These are phyloP conservation scores for Dromiciops gliroides DNA, from an alignment of 2,113 vertebrate genomes.

Conservation along the genomic window DNA sequence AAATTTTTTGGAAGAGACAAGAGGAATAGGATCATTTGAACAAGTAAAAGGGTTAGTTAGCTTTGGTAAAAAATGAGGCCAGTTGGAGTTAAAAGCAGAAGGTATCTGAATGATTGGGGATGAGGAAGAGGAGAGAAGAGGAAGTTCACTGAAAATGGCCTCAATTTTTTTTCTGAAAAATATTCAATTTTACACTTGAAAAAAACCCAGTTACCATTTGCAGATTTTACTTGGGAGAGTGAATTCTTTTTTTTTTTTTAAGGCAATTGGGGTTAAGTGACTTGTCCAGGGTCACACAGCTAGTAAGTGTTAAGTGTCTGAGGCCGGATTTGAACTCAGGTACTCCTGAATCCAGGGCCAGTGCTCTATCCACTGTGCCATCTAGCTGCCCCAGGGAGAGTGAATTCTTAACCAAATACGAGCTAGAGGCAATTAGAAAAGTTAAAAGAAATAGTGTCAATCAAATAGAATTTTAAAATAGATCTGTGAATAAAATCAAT, in stretches of 20 bases:
- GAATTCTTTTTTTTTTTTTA: neutral
- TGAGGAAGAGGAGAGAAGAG: neutral
- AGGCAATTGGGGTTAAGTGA: no score
- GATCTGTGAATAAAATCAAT: neutral
- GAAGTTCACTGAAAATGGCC: neutral
- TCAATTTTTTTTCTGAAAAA: neutral
- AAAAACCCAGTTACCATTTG: neutral
- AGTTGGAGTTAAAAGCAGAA: neutral
- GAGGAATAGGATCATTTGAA: neutral
- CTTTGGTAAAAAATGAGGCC: neutral
- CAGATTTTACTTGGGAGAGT: neutral
- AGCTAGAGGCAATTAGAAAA: neutral
- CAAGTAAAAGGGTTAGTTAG: neutral
- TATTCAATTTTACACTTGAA: neutral
- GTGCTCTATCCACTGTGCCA: no score
- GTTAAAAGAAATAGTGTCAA: neutral
- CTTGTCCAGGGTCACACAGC: no score
- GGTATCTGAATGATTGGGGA: neutral
- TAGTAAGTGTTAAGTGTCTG: no score
- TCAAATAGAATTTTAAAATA: neutral
- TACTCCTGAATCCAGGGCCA: no score
- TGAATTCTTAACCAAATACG: no score
- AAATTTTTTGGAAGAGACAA: neutral
- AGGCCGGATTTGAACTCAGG: no score
- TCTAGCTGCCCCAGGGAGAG: no score